Evolutionary conservation across 64 coral and sea anemone genomes (phyloP).

Genomic region (Porites australiensis): DNA sequence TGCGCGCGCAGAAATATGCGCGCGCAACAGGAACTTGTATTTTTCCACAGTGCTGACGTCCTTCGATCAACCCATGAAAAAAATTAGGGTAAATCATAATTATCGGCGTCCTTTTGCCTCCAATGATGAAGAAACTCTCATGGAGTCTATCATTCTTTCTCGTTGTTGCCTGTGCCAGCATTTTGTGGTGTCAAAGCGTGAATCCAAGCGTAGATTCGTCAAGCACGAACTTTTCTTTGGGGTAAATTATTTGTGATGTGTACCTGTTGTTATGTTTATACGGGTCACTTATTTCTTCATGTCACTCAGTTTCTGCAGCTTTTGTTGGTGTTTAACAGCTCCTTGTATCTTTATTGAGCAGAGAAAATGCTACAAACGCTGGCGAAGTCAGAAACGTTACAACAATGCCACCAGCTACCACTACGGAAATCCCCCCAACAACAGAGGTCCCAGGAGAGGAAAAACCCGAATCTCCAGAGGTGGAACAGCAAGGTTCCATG

Average conservation of each 20-base stretch:
- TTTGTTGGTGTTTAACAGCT: not conserved
- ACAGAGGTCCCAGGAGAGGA: constrained; percentile 53
- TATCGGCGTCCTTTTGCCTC: not conserved
- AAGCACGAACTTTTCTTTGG: not conserved
- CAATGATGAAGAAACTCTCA: not conserved
- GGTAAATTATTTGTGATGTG: constrained; percentile 2
- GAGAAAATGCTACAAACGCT: not conserved
- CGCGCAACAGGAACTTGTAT: not conserved
- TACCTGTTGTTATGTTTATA: constrained; percentile 36
- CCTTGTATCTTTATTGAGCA: not conserved
- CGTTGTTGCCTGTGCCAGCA: not conserved
- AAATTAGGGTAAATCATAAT: not conserved
- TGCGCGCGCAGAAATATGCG: not conserved
- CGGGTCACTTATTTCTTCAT: constrained; percentile 18
- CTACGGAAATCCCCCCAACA: constrained; percentile 57
- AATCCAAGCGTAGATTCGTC: not conserved
- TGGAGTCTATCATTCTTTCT: not conserved
- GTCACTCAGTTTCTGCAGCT: not conserved
- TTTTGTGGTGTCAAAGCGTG: not conserved
- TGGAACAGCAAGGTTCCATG: constrained; percentile 96
- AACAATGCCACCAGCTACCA: constrained; percentile 27
- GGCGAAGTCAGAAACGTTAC: constrained; percentile 36
- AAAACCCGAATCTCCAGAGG: constrained; percentile 81
- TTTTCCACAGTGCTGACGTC: not conserved
- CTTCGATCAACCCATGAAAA: constrained; percentile 18